Conservation (phyloP, 2,797 vertebrate genomes). For the Meda fulgida region DNA sequence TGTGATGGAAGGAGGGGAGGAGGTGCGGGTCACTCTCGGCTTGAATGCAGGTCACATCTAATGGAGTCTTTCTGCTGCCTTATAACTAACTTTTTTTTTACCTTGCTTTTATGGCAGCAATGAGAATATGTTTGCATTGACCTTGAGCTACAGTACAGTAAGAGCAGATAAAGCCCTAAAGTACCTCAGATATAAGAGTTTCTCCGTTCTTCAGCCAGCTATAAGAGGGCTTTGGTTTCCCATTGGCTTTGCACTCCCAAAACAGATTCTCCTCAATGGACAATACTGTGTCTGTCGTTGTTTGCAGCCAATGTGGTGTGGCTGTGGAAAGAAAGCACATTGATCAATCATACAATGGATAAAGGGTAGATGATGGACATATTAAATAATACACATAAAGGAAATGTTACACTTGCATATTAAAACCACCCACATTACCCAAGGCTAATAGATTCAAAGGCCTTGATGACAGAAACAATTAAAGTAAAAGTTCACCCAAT, state of each 20-base stretch:
- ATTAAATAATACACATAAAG: not conserved
- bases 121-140: constrained; percentile 40
- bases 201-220: constrained; percentile 92
- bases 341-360: constrained; percentile 3
- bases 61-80: constrained; percentile 21
- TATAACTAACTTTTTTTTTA: constrained; percentile 18
- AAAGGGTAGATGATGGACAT: constrained; percentile 1
- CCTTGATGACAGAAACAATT: constrained; percentile 18
- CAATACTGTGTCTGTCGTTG: constrained; percentile 80
- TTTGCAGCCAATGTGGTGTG: constrained; percentile 93
- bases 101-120: constrained; percentile 10
- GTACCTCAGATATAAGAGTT: constrained; percentile 84
- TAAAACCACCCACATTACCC: constrained; percentile 9
- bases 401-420: constrained; percentile 15
- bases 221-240: constrained; percentile 93
- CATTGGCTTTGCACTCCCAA: constrained; percentile 93
- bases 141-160: constrained; percentile 17
- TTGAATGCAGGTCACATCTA: constrained; percentile 51
- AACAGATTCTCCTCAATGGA: constrained; percentile 87
- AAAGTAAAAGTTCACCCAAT: constrained; percentile 1
- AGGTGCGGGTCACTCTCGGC: constrained; percentile 48
- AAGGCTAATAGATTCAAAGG: constrained; percentile 22
- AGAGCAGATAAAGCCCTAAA: constrained; percentile 26
- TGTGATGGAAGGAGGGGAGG: constrained; percentile 39
- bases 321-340: constrained; percentile 77